phyloP scores from a whole-genome alignment of 2,113 vertebrate genomes.

The Erinaceus europaeus region DNA sequence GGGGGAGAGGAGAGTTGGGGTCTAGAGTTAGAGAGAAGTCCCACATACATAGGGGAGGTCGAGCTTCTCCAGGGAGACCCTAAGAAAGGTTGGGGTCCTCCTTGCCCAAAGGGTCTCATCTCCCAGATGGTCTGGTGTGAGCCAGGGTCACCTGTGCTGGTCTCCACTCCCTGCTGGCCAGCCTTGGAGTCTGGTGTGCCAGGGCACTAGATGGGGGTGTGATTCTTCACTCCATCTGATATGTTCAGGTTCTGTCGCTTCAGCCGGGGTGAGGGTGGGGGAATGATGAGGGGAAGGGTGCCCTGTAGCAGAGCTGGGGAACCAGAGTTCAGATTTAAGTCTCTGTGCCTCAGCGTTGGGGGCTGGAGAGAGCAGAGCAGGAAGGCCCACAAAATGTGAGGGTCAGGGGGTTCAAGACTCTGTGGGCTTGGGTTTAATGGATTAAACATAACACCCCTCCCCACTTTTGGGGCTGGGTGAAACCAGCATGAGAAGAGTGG shows the following conservation, averaged over 20 bases:
- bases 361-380: neutral
- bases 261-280: too few species aligned
- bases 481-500: neutral
- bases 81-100: neutral
- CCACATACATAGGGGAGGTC: neutral
- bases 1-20: neutral
- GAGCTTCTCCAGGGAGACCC: neutral
- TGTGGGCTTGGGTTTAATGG: neutral
- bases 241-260: neutral
- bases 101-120: neutral
- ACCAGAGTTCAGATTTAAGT: neutral
- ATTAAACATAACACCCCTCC: constrained; percentile 17
- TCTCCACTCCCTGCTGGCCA: too few species aligned
- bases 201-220: too few species aligned
- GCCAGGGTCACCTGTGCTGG: too few species aligned
- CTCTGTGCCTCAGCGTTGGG: neutral
- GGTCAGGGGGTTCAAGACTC: neutral
- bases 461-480: neutral
- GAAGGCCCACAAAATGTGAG: neutral
- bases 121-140: neutral
- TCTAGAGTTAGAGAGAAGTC: neutral
- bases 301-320: neutral
- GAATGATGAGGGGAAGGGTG: too few species aligned
- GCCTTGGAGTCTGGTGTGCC: neutral
- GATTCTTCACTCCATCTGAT: neutral